Conservation (phyloP, 2,113 vertebrate species). For the Catagonus wagneri region DNA sequence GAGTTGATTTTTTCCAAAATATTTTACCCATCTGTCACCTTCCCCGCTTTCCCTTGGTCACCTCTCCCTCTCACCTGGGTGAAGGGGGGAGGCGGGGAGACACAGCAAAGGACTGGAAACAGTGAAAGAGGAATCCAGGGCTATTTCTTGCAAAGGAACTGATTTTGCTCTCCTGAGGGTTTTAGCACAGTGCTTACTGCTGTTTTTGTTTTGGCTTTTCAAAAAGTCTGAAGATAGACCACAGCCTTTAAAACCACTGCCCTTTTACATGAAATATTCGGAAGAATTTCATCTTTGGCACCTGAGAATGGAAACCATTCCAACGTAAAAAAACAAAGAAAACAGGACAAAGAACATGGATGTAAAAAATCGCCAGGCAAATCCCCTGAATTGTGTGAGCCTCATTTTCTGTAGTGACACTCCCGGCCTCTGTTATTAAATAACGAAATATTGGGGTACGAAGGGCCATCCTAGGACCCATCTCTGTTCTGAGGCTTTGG, state of each 20-base stretch:
- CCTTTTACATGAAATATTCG: not conserved
- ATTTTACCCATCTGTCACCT: not conserved
- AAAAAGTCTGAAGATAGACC: not conserved
- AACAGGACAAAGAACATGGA: not conserved
- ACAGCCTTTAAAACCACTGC: not conserved
- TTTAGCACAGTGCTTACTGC: not conserved
- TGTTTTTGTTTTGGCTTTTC: not conserved
- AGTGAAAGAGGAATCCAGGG: rapidly evolving
- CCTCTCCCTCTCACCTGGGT: not conserved
- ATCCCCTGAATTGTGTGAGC: not conserved
- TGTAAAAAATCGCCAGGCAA: not conserved
- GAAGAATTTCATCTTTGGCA: not conserved
- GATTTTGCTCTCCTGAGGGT: not conserved
- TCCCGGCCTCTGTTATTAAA: not conserved
- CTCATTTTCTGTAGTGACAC: not conserved
- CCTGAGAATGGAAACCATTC: not conserved
- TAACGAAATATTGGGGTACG: not conserved
- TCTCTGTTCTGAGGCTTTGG: not conserved
- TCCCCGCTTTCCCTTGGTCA: not conserved
- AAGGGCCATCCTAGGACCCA: not conserved
- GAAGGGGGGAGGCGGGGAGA: not conserved
- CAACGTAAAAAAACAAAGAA: not conserved
- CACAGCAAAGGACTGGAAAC: no score
- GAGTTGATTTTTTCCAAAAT: constrained; percentile 3
- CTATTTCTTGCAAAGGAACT: rapidly evolving